phyloP scores from a whole-genome alignment of 2,888 invertebrate genomes.

The Himalopsyche anomala region DNA sequence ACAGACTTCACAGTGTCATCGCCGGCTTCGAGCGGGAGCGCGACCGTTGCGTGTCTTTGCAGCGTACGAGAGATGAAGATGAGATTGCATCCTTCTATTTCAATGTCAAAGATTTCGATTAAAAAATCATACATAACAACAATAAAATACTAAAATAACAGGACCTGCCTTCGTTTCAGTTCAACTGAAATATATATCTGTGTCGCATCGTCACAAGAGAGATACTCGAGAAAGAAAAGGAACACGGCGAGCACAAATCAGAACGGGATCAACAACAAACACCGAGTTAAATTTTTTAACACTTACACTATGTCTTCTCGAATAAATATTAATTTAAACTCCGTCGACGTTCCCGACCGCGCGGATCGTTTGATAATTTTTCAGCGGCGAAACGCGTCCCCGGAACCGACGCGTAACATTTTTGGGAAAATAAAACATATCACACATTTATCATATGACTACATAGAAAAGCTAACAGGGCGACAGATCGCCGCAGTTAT shows the following conservation, averaged over 20 bases:
- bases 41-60: neutral
- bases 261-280: constrained; percentile 64
- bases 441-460: constrained; percentile 64
- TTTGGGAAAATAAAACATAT: constrained; percentile 62
- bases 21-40: neutral
- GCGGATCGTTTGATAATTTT: constrained; percentile 47
- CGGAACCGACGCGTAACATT: constrained; percentile 54
- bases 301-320: constrained; percentile 64
- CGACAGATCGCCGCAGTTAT: constrained; percentile 53
- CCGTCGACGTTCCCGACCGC: constrained; percentile 55
- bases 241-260: constrained; percentile 62
- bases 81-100: constrained; percentile 63
- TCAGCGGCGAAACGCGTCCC: constrained; percentile 52
- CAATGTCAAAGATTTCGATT: constrained; percentile 54
- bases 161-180: constrained; percentile 66
- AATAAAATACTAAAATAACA: constrained; percentile 62
- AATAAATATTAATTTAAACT: constrained; percentile 62
- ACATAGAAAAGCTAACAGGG: constrained; percentile 65
- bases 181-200: constrained; percentile 64
- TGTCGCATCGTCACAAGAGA: constrained; percentile 47
- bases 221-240: constrained; percentile 58
- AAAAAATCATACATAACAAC: constrained; percentile 54
- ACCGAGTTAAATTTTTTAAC: constrained; percentile 63
- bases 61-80: constrained; percentile 28
- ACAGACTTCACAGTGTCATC: constrained; percentile 4